Evolutionary conservation across 2,113 vertebrate species (phyloP).

Genomic region (Ardeotis arabs): DNA sequence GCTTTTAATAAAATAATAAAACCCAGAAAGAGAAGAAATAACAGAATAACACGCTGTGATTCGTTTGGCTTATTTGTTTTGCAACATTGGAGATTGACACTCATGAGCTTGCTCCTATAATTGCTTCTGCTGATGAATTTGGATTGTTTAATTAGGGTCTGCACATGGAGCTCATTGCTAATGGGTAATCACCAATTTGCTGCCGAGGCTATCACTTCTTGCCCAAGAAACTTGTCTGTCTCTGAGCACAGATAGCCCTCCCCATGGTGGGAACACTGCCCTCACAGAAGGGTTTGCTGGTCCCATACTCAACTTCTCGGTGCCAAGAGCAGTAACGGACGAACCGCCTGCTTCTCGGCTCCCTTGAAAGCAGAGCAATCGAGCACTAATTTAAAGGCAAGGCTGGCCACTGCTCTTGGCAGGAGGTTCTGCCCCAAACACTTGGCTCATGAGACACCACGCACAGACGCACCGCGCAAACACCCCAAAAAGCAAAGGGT

Average conservation of each 20-base stretch:
- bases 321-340: background rate
- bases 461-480: background rate
- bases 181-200: background rate
- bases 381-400: accelerated
- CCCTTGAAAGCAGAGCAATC: background rate
- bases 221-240: background rate
- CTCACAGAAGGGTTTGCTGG: background rate
- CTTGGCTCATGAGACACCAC: background rate
- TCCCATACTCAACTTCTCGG: accelerated
- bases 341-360: accelerated
- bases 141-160: slow-evolving; percentile 56
- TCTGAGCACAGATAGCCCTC: background rate
- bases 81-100: slow-evolving; percentile 1
- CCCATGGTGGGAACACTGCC: background rate
- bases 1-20: background rate
- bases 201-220: background rate
- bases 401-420: accelerated
- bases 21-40: background rate
- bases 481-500: accelerated
- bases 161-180: background rate
- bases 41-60: background rate
- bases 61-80: background rate
- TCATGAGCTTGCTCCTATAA: slow-evolving; percentile 8
- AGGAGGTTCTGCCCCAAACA: background rate
- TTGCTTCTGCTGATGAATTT: slow-evolving; percentile 49